phyloP scores from a whole-genome alignment of 2,797 vertebrate species.

The Lagorchestes hirsutus region DNA sequence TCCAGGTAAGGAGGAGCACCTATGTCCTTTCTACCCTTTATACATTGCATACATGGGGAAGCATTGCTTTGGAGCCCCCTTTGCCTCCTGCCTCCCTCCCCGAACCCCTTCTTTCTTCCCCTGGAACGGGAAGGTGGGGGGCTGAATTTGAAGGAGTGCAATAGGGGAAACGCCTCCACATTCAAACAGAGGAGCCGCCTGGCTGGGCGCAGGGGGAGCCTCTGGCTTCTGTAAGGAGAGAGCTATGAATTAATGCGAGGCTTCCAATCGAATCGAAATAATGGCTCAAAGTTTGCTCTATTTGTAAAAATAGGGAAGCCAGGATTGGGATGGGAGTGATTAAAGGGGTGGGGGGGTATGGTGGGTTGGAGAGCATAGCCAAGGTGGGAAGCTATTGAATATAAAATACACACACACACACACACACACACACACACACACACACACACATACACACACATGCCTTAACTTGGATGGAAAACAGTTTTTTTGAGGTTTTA shows the following conservation, averaged over 20 bases:
- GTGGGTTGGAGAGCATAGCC: background rate
- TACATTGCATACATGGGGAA: background rate
- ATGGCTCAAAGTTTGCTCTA: background rate
- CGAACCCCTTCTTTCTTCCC: background rate
- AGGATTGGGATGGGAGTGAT: background rate
- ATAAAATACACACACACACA: background rate
- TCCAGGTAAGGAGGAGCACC: slow-evolving; percentile 84
- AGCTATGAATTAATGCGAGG: background rate
- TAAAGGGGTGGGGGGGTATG: background rate
- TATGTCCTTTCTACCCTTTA: slow-evolving; percentile 16
- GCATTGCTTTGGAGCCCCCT: background rate
- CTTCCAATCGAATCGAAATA: background rate
- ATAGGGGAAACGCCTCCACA: background rate
- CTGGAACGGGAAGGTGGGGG: background rate
- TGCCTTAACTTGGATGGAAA: background rate
- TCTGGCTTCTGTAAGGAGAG: background rate
- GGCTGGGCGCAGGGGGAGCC: background rate
- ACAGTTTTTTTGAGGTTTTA: background rate
- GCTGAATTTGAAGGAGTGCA: background rate
- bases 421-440: no score
- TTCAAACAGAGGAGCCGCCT: background rate
- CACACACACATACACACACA: background rate
- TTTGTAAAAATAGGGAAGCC: background rate
- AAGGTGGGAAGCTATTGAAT: background rate
- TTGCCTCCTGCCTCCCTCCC: background rate